These are phyloP conservation scores for Chamaetylas fuelleborni DNA, from an alignment of 2,113 vertebrate genomes.

Conservation along the genomic window DNA sequence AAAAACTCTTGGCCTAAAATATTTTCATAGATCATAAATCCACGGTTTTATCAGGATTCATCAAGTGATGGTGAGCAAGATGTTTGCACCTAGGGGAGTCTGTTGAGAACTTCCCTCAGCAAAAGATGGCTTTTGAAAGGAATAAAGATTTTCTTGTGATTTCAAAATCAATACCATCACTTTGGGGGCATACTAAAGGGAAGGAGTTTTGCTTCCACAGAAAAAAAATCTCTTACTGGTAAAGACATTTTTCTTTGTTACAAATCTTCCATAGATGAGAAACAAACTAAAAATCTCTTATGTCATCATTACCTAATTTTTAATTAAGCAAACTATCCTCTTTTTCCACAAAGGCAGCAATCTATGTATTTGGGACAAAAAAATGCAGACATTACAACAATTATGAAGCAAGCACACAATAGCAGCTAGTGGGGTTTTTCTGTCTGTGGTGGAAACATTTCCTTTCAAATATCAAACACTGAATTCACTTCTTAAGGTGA, in stretches of 20 bases:
- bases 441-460: neutral
- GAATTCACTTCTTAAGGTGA: conserved; percentile 31
- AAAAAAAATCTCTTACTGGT: neutral
- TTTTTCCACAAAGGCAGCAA: neutral
- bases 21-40: conserved; percentile 25
- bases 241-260: neutral
- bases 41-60: neutral
- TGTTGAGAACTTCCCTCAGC: neutral
- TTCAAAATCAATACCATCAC: conserved; percentile 31
- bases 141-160: conserved; percentile 32
- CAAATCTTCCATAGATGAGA: neutral
- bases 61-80: conserved; percentile 3
- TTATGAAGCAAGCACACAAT: neutral
- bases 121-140: neutral
- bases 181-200: neutral
- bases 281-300: neutral
- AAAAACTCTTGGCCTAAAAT: conserved; percentile 17
- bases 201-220: neutral
- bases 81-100: neutral
- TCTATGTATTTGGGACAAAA: neutral
- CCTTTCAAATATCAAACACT: neutral
- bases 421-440: neutral
- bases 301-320: neutral
- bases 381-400: neutral
- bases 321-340: neutral